Evolutionary conservation across 2,113 vertebrate species (phyloP).

Genomic region (Helogale parvula): DNA sequence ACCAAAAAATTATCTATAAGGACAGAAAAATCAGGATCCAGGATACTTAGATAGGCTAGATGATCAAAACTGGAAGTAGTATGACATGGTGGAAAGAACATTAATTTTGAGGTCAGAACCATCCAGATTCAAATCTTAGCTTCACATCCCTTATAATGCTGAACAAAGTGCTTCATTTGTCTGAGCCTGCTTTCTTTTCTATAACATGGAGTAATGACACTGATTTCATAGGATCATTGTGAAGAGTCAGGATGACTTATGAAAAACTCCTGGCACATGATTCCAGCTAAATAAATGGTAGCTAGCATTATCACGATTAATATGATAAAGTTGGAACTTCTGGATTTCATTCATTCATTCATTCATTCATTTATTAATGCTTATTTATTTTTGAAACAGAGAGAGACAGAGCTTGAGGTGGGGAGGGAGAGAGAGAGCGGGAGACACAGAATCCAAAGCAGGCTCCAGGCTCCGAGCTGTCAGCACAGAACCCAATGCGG

Average conservation of each 20-base stretch:
- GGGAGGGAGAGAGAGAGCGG: no score
- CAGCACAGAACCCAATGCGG: no score
- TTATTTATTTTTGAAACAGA: no score
- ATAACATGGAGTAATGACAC: background rate
- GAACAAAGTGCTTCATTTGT: background rate
- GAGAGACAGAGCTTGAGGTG: no score
- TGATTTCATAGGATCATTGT: background rate
- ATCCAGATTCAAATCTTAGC: background rate
- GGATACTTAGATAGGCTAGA: background rate
- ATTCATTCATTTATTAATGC: no score
- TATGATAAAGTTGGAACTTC: background rate
- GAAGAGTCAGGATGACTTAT: background rate
- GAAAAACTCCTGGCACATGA: background rate
- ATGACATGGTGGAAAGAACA: background rate
- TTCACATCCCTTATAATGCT: background rate
- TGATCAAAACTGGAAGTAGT: background rate
- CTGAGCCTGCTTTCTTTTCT: background rate
- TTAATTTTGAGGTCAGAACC: background rate
- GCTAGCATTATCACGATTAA: background rate
- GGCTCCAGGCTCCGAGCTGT: no score
- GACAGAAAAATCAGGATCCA: background rate
- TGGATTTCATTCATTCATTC: no score
- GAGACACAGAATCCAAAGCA: no score
- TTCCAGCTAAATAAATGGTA: background rate
- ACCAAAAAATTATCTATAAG: background rate